Percentiles rank a stretch among this genome's conserved stretches.
Conservation (phyloP, 2,888 invertebrate species). For the Crossocerus cetratus region DNA sequence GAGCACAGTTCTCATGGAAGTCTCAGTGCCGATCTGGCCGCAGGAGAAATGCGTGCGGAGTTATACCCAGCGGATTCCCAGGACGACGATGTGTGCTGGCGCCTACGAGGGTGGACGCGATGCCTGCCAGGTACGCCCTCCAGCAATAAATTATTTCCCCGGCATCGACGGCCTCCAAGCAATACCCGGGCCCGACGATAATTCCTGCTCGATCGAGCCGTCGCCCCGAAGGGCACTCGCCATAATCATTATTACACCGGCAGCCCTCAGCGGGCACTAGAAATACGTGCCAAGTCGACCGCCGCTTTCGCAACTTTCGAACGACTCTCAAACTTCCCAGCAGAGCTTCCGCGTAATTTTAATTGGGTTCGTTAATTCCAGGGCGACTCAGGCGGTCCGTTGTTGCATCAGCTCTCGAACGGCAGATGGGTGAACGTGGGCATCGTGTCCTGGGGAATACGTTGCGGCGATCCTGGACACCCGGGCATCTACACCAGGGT, state of each 20-base stretch:
- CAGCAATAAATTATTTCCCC: not conserved
- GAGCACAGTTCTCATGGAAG: constrained; percentile 86
- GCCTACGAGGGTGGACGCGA: constrained; percentile 87
- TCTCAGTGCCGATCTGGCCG: constrained; percentile 88
- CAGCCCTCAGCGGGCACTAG: not conserved
- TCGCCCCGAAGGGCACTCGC: not conserved
- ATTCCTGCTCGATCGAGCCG: not conserved
- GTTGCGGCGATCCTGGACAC: constrained; percentile 86
- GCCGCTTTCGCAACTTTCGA: too few species aligned
- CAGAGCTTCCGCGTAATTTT: not conserved
- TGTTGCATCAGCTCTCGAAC: constrained; percentile 85
- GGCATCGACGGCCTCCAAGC: not conserved
- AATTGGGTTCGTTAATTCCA: constrained; percentile 66
- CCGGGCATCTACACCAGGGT: constrained; percentile 91
- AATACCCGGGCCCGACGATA: not conserved
- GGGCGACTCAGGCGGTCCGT: constrained; percentile 92
- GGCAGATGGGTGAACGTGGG: constrained; percentile 88
- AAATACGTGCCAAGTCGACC: not conserved
- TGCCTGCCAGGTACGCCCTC: constrained; percentile 84
- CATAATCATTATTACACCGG: not conserved
- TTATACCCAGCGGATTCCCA: constrained; percentile 83
- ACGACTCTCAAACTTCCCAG: too few species aligned
- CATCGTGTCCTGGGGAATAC: constrained; percentile 91
- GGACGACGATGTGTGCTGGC: constrained; percentile 87
- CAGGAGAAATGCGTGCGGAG: constrained; percentile 81